A percentile compares a stretch with the other conserved stretches of the same genome.
phyloP scores from a whole-genome alignment of 2,113 vertebrate genomes.

The Tursiops truncatus region DNA sequence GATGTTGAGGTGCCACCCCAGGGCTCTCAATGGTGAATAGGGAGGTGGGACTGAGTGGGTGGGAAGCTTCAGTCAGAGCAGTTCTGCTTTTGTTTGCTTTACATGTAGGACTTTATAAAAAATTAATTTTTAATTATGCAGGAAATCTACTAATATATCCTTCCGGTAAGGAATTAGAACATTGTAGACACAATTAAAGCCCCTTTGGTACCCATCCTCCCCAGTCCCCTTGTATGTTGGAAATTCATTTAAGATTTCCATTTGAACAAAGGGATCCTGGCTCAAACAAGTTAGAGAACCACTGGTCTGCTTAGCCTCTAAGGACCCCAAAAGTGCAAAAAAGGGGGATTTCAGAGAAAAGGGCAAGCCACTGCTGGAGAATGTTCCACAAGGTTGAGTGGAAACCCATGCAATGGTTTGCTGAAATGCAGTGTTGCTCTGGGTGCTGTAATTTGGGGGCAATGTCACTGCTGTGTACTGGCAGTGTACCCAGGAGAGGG shows the following conservation, averaged over 20 bases:
- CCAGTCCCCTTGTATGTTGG: neutral
- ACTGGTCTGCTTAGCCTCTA: neutral
- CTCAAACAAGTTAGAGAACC: neutral
- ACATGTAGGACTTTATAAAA: neutral
- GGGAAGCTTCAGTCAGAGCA: neutral
- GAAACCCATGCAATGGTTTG: neutral
- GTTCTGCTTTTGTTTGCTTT: constrained; percentile 34
- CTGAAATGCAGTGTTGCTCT: neutral
- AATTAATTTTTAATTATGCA: constrained; percentile 2
- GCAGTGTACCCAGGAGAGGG: neutral
- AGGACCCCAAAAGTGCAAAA: neutral
- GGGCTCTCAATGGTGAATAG: neutral
- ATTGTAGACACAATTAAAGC: neutral
- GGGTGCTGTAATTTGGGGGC: neutral
- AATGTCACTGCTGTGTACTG: neutral
- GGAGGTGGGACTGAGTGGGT: neutral
- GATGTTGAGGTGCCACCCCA: neutral
- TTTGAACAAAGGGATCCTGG: neutral
- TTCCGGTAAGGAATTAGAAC: neutral
- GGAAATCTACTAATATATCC: neutral
- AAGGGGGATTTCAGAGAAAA: neutral
- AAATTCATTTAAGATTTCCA: neutral
- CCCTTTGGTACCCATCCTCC: neutral
- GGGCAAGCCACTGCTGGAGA: neutral
- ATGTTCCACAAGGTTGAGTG: neutral